phyloP scores from a whole-genome alignment of 2,888 invertebrate species.

The Timandra comae region DNA sequence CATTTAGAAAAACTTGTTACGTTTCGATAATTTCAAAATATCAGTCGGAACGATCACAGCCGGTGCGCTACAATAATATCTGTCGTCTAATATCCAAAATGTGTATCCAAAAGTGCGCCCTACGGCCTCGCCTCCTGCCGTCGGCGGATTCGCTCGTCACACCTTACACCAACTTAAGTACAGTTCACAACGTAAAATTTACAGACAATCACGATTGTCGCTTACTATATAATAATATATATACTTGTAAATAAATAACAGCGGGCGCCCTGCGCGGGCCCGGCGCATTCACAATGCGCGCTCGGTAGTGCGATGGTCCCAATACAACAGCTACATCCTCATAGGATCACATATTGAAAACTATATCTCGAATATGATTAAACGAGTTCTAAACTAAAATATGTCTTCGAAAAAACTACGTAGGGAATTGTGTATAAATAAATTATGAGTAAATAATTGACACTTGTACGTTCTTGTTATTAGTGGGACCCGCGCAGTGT shows the following conservation, averaged over 20 bases:
- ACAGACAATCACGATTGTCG: constrained; percentile 31
- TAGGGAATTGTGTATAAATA: constrained; percentile 12
- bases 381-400: background rate
- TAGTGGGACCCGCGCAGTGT: constrained; percentile 14
- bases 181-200: constrained; percentile 38
- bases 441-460: constrained; percentile 34
- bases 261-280: constrained; percentile 13
- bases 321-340: constrained; percentile 16
- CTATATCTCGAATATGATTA: background rate
- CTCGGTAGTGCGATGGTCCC: constrained; percentile 11
- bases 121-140: constrained; percentile 2
- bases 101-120: constrained; percentile 1
- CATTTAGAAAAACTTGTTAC: constrained; percentile 28
- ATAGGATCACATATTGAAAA: constrained; percentile 9
- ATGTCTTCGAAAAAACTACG: too few species aligned
- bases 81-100: constrained; percentile 7
- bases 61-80: constrained; percentile 11
- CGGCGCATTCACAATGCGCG: constrained; percentile 23
- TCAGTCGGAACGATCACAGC: constrained; percentile 21
- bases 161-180: constrained; percentile 33
- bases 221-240: constrained; percentile 25
- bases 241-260: constrained; percentile 19
- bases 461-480: constrained; percentile 15
- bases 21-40: constrained; percentile 9
- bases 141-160: constrained; percentile 9